Percentiles rank a stretch among this genome's conserved stretches.
Evolutionary conservation across 1,140 invertebrate species (phyloP).

Genomic region (Pemphigus obesinymphae): DNA sequence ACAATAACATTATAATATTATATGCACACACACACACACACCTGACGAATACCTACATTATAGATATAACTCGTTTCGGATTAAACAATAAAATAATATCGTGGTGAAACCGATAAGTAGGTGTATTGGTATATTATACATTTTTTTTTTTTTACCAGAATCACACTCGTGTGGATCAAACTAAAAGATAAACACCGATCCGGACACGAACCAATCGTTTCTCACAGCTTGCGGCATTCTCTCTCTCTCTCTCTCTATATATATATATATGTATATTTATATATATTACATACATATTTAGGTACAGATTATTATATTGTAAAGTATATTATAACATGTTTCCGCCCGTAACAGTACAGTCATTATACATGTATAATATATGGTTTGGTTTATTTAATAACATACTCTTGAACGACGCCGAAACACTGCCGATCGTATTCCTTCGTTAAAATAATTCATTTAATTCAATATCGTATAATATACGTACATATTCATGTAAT

Average conservation of each 20-base stretch:
- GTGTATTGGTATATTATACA: neutral
- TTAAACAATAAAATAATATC: neutral
- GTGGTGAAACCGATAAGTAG: neutral
- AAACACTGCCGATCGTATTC: neutral
- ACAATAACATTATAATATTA: too few species aligned
- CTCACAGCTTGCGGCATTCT: slow-evolving; percentile 33
- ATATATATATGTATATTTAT: too few species aligned
- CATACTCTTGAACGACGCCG: neutral
- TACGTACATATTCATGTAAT: too few species aligned
- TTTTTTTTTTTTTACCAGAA: neutral
- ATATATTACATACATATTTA: too few species aligned
- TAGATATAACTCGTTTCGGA: neutral
- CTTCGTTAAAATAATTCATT: too few species aligned
- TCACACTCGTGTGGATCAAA: slow-evolving; percentile 24
- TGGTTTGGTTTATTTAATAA: slow-evolving; percentile 25
- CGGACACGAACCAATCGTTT: slow-evolving; percentile 29
- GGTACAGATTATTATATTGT: too few species aligned
- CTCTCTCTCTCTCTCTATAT: too few species aligned
- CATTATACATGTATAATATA: slow-evolving; percentile 1
- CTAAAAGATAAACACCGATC: slow-evolving; percentile 28
- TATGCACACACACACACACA: too few species aligned
- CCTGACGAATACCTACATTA: neutral
- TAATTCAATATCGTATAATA: too few species aligned
- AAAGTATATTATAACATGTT: too few species aligned
- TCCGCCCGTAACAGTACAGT: neutral